Conservation (phyloP, 1,140 invertebrate species). For the Anoplolepis gracilipes region DNA sequence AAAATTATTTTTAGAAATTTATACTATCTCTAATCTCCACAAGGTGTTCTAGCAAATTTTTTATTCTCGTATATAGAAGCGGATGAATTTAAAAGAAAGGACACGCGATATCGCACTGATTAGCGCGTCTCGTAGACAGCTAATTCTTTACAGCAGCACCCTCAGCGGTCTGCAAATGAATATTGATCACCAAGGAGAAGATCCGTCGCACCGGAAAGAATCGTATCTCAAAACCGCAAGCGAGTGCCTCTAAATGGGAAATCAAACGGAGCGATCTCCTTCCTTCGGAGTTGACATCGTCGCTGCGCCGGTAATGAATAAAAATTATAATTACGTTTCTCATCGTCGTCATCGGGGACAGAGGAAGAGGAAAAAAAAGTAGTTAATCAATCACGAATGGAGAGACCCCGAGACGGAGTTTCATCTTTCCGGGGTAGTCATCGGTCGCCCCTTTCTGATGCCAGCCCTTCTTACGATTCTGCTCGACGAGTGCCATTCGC, state of each 20-base stretch:
- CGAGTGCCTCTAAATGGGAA: conserved; percentile 82
- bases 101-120: conserved; percentile 67
- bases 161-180: conserved; percentile 78
- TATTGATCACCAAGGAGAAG: conserved; percentile 79
- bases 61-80: neutral
- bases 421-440: conserved; percentile 63
- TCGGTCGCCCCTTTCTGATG: conserved; percentile 36
- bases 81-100: conserved; percentile 31
- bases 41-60: too few species aligned
- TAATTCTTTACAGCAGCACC: conserved; percentile 67
- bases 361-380: conserved; percentile 77
- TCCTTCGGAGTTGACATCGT: conserved; percentile 39
- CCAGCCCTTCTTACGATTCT: conserved; percentile 55
- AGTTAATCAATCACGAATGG: conserved; percentile 85
- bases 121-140: conserved; percentile 68
- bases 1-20: neutral
- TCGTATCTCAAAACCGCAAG: conserved; percentile 85
- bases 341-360: conserved; percentile 64
- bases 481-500: conserved; percentile 26
- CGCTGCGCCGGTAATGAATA: conserved; percentile 82
- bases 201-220: conserved; percentile 78
- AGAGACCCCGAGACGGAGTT: conserved; percentile 54
- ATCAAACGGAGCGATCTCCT: conserved; percentile 79
- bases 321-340: conserved; percentile 86
- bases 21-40: neutral